Conservation (phyloP, 2,797 vertebrate species). For the Threskiornis aethiopicus region DNA sequence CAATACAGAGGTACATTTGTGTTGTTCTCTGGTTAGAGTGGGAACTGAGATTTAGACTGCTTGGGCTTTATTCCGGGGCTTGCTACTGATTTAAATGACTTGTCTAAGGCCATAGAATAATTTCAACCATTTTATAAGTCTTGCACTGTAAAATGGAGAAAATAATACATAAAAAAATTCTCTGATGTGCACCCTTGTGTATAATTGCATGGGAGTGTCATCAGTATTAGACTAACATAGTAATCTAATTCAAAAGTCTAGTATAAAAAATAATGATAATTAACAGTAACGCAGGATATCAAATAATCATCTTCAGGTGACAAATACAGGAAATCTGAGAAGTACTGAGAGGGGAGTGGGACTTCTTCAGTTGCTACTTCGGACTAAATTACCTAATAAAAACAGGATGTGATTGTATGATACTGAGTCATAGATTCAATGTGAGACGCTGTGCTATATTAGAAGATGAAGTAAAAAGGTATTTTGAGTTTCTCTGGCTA, state of each 20-base stretch:
- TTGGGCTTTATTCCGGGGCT: not conserved
- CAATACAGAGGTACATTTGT: not conserved
- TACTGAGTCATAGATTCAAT: slow-evolving; percentile 26
- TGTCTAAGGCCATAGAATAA: not conserved
- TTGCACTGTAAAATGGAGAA: not conserved
- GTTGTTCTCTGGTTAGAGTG: not conserved
- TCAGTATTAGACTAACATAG: not conserved
- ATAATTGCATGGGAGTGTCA: not conserved
- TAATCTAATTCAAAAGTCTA: not conserved
- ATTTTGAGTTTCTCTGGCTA: slow-evolving; percentile 44
- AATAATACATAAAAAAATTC: not conserved
- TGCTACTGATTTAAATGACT: not conserved
- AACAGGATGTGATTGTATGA: slow-evolving; percentile 47
- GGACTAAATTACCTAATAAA: slow-evolving; percentile 55
- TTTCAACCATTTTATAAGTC: not conserved
- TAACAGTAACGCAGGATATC: not conserved
- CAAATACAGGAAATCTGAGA: slow-evolving; percentile 38
- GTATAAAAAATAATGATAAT: not conserved
- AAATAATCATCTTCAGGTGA: slow-evolving; percentile 34
- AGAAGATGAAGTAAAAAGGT: slow-evolving; percentile 37
- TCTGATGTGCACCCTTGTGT: not conserved
- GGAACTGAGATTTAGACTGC: not conserved
- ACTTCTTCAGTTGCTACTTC: slow-evolving; percentile 44
- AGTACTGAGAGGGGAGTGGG: not conserved
- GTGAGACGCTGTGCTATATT: slow-evolving; percentile 11